These are phyloP conservation scores for Catonia carolina DNA, from an alignment of 2,888 invertebrate genomes.

Conservation along the genomic window DNA sequence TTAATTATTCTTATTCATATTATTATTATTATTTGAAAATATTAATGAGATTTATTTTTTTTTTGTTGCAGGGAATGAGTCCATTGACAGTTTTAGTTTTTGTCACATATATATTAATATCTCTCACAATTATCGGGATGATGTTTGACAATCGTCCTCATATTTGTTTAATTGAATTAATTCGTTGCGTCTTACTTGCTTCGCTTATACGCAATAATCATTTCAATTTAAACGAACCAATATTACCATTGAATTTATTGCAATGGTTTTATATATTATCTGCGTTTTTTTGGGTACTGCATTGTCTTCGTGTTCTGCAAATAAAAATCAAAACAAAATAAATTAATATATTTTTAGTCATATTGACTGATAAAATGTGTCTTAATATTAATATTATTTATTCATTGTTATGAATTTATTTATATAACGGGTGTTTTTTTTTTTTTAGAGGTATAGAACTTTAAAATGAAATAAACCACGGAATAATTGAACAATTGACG, in stretches of 20 bases:
- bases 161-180: conserved; percentile 56
- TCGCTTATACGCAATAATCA: conserved; percentile 39
- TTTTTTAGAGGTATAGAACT: no score
- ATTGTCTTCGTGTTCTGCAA: conserved; percentile 52
- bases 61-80: conserved; percentile 50
- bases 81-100: conserved; percentile 52
- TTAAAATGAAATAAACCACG: no score
- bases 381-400: no score
- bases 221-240: conserved; percentile 39
- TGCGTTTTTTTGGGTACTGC: conserved; percentile 58
- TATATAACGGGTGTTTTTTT: no score
- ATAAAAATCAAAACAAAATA: conserved; percentile 43
- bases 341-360: neutral
- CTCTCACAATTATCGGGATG: conserved; percentile 63
- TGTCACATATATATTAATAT: conserved; percentile 58
- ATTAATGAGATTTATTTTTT: conserved; percentile 3
- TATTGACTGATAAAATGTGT: no score
- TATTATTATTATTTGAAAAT: neutral
- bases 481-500: no score
- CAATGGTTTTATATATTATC: conserved; percentile 55
- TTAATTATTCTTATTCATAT: no score
- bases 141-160: conserved; percentile 59
- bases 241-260: conserved; percentile 43
- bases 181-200: conserved; percentile 58
- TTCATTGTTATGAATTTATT: no score